These are phyloP conservation scores for Pterocles orientalis DNA, from an alignment of 2,113 vertebrate species.

Conservation along the genomic window DNA sequence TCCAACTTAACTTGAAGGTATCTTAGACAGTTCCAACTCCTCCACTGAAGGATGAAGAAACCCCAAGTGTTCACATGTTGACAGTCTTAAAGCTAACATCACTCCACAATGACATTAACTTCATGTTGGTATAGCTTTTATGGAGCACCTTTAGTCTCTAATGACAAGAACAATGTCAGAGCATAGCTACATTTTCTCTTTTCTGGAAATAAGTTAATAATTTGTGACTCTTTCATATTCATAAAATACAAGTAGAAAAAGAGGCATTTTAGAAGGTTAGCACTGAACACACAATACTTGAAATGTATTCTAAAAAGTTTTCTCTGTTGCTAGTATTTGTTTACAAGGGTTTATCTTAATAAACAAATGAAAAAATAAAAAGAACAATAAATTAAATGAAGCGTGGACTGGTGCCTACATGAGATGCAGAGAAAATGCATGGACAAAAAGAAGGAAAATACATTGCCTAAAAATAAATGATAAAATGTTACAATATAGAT, in stretches of 20 bases:
- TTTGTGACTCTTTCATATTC: neutral
- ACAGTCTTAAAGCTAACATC: constrained; percentile 79
- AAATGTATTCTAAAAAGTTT: neutral
- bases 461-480: neutral
- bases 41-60: constrained; percentile 79
- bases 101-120: constrained; percentile 74
- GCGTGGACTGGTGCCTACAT: neutral
- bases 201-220: neutral
- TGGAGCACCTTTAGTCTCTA: constrained; percentile 78
- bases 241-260: neutral
- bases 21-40: constrained; percentile 71
- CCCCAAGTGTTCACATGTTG: constrained; percentile 75
- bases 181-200: neutral
- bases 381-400: neutral
- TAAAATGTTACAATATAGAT: neutral
- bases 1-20: neutral
- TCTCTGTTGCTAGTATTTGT: neutral
- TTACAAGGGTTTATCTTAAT: neutral
- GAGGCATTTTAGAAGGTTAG: neutral
- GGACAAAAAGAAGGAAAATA: neutral
- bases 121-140: constrained; percentile 75
- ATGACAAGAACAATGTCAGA: neutral
- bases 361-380: neutral
- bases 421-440: neutral
- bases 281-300: neutral